Conservation (phyloP, 2,797 vertebrate species). For the Micromesistius poutassou region DNA sequence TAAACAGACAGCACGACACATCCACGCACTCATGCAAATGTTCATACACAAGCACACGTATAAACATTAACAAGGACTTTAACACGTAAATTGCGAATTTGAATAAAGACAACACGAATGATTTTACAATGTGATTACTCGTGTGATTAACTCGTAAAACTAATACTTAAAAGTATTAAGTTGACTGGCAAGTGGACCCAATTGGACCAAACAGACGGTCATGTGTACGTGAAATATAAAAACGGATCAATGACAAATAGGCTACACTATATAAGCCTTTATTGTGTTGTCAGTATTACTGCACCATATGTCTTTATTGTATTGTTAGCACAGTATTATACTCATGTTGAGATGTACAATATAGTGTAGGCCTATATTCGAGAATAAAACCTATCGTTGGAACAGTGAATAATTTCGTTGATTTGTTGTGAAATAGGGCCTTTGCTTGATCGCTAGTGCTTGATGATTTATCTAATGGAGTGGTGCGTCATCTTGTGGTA, state of each 20-base stretch:
- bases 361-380: neutral
- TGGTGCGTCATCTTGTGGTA: neutral
- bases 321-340: neutral
- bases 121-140: slow-evolving; percentile 33
- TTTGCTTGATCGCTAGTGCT: too few species aligned
- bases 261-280: neutral
- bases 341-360: neutral
- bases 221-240: neutral
- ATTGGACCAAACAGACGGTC: neutral
- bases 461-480: neutral
- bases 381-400: neutral
- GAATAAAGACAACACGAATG: slow-evolving; percentile 35
- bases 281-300: neutral
- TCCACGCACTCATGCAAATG: slow-evolving; percentile 30
- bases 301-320: neutral
- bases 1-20: slow-evolving; percentile 49
- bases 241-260: neutral
- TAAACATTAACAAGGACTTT: slow-evolving; percentile 28
- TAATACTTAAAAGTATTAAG: neutral
- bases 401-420: neutral
- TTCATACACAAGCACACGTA: neutral
- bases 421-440: neutral
- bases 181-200: too few species aligned
- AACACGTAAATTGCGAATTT: slow-evolving; percentile 24
- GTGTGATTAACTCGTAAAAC: slow-evolving; percentile 18